Evolutionary conservation across 2,113 vertebrate genomes (phyloP).

Genomic region (Sorex fumeus): DNA sequence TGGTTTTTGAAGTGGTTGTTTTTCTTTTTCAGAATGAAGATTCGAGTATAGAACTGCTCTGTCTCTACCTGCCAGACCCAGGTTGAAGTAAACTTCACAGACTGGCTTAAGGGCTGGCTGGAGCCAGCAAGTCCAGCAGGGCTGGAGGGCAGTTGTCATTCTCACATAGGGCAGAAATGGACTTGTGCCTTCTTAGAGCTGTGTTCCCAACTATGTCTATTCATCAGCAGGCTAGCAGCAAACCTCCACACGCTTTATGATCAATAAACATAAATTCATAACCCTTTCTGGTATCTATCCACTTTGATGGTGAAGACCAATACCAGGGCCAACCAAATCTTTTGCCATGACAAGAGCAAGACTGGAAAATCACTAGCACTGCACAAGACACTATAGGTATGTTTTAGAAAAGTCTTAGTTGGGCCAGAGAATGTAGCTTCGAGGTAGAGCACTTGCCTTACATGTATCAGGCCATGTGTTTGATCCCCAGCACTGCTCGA

Average conservation of each 20-base stretch:
- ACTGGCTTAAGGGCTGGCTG: neutral
- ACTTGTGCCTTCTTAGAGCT: conserved; percentile 42
- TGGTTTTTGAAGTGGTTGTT: neutral
- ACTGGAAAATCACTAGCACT: neutral
- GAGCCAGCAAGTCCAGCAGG: conserved; percentile 2
- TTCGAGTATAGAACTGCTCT: conserved; percentile 38
- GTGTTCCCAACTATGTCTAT: conserved; percentile 19
- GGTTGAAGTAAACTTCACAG: conserved; percentile 32
- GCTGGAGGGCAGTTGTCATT: neutral
- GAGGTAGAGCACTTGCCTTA: no score
- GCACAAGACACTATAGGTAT: neutral
- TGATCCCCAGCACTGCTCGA: no score
- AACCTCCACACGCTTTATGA: conserved; percentile 14
- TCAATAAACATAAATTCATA: conserved; percentile 54
- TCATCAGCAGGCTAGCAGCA: neutral
- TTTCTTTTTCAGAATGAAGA: conserved; percentile 30
- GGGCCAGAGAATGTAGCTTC: no score
- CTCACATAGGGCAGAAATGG: conserved; percentile 1
- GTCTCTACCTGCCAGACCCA: neutral
- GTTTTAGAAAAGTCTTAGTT: conserved; percentile 44
- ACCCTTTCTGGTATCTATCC: conserved; percentile 21
- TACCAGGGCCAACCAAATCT: conserved; percentile 8
- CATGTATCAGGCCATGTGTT: no score
- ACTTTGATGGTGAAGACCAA: conserved; percentile 18
- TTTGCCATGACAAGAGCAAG: neutral